A percentile compares a stretch with the other conserved stretches of the same genome.
Conservation (phyloP, 2,888 invertebrate species). For the Schrankia costaestrigalis region DNA sequence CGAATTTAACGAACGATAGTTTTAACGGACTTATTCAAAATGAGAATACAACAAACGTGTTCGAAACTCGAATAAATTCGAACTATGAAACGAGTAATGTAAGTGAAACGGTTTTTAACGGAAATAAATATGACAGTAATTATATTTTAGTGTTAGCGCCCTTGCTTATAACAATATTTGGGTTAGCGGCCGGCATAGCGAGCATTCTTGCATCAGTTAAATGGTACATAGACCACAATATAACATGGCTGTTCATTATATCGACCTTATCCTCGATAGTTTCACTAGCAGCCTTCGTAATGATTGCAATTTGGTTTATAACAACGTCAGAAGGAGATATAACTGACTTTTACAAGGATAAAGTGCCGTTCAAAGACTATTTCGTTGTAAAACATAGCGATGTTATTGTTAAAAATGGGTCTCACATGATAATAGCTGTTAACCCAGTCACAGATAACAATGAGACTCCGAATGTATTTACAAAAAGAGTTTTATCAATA, state of each 20-base stretch:
- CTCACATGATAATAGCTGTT: conserved; percentile 60
- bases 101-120: conserved; percentile 29
- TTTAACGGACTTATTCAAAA: conserved; percentile 16
- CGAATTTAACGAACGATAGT: conserved; percentile 10
- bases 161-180: conserved; percentile 73
- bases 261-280: conserved; percentile 77
- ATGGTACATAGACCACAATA: conserved; percentile 85
- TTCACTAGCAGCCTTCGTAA: conserved; percentile 64
- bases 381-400: conserved; percentile 61
- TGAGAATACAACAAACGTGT: conserved; percentile 15
- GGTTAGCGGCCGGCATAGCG: conserved; percentile 72
- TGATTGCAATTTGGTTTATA: conserved; percentile 67
- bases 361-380: conserved; percentile 60
- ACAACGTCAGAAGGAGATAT: conserved; percentile 59
- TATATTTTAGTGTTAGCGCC: conserved; percentile 73
- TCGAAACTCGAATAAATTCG: conserved; percentile 18
- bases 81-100: conserved; percentile 24
- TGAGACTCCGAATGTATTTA: conserved; percentile 53
- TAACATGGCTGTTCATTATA: conserved; percentile 81
- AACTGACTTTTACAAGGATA: conserved; percentile 65
- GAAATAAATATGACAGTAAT: conserved; percentile 20
- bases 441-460: conserved; percentile 39
- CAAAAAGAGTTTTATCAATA: conserved; percentile 74
- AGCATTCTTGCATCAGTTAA: conserved; percentile 82
- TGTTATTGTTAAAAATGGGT: conserved; percentile 56